phyloP scores from a whole-genome alignment of 2,888 invertebrate genomes.

The Zaprionus obscuricornis region DNA sequence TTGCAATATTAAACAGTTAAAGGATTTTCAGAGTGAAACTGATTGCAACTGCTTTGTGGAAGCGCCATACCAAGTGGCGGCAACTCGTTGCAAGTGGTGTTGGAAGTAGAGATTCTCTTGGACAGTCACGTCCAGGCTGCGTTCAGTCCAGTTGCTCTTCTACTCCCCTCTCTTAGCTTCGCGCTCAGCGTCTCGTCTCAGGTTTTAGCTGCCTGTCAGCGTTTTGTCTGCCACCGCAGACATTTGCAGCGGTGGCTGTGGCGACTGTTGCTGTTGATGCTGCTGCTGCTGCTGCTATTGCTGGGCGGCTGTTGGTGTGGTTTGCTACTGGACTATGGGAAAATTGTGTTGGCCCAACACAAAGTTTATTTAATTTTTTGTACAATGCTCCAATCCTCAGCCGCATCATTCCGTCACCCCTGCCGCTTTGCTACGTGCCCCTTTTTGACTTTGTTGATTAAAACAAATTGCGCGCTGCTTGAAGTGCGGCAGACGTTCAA shows the following conservation, averaged over 20 bases:
- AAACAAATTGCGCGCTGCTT: conserved; percentile 74
- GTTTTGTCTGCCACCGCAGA: conserved; percentile 63
- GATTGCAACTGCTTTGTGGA: conserved; percentile 33
- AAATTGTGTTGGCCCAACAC: conserved; percentile 72
- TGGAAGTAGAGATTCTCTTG: conserved; percentile 17
- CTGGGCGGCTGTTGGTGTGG: too few relatives aligned
- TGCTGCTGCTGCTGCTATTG: background rate
- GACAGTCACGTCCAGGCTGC: conserved; percentile 37
- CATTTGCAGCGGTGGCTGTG: conserved; percentile 42
- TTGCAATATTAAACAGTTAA: conserved; percentile 72
- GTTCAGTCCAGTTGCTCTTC: conserved; percentile 11
- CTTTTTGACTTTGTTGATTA: conserved; percentile 76
- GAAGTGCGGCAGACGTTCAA: conserved; percentile 52
- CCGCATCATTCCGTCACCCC: conserved; percentile 21
- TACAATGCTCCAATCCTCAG: conserved; percentile 36
- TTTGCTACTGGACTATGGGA: conserved; percentile 36
- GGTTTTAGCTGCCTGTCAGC: conserved; percentile 50
- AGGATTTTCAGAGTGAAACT: conserved; percentile 50
- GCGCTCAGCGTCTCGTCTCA: conserved; percentile 27
- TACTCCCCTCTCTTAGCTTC: background rate
- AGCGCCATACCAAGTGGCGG: too few relatives aligned
- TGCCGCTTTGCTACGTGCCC: conserved; percentile 8
- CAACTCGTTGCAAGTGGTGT: conserved; percentile 25
- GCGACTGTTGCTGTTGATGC: conserved; percentile 3
- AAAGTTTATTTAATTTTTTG: conserved; percentile 76